A percentile compares a stretch with the other conserved stretches of the same genome.
These are phyloP conservation scores for Calliopum simillimum DNA, from an alignment of 2,888 invertebrate species.

Conservation along the genomic window DNA sequence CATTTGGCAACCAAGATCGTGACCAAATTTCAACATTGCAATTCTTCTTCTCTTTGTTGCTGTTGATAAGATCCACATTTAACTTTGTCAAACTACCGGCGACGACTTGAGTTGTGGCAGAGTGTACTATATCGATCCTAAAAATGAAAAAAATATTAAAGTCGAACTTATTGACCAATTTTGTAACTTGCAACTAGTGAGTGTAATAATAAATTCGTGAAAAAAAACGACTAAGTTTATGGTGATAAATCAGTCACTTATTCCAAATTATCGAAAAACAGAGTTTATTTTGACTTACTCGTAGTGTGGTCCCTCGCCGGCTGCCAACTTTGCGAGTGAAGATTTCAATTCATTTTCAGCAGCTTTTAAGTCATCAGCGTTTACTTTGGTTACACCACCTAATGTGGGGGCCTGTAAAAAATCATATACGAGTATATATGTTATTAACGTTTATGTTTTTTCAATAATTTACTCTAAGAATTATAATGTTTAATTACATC, in stretches of 20 bases:
- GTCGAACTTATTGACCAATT: too few relatives aligned
- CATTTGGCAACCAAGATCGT: conserved; percentile 50
- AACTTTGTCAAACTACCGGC: conserved; percentile 44
- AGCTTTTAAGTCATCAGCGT: conserved; percentile 11
- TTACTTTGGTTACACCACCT: too few relatives aligned
- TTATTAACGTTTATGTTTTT: background rate
- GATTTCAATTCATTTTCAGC: conserved; percentile 28
- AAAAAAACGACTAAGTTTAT: too few relatives aligned
- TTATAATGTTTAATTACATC: background rate
- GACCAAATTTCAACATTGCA: conserved; percentile 52
- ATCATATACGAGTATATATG: background rate
- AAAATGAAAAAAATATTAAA: background rate
- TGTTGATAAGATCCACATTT: conserved; percentile 49
- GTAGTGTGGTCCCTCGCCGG: conserved; percentile 35
- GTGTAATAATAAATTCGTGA: too few relatives aligned
- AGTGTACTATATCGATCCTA: conserved; percentile 50
- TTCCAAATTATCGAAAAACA: too few relatives aligned
- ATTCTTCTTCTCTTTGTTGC: conserved; percentile 40
- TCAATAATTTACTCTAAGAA: too few relatives aligned
- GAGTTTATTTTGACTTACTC: conserved; percentile 25
- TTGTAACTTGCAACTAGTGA: too few relatives aligned
- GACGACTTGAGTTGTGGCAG: conserved; percentile 51
- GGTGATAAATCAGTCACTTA: too few relatives aligned
- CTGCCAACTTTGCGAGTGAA: conserved; percentile 31
- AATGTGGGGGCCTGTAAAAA: background rate